Base-by-base conservation (phyloP, 2,113 vertebrate genomes). In the Romanogobio albipinnatus region DNA sequence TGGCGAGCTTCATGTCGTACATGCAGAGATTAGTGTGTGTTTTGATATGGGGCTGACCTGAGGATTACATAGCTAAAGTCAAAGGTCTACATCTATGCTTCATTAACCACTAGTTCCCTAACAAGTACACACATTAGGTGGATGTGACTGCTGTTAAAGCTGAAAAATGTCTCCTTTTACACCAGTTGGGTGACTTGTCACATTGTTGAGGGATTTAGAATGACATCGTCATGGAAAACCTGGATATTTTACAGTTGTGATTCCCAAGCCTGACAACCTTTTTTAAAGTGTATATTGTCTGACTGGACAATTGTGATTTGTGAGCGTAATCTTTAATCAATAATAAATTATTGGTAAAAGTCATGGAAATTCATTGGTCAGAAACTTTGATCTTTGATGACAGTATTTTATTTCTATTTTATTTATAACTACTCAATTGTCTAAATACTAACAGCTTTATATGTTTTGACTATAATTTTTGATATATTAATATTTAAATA, bases 21-120 rank as follows among this genome's bases (percentile, higher is more conserved):
- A 80, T 47, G 77, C 58, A 29, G 22, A 79, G 76, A 79, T 79
- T 79, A 79, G 76, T 80, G 59, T 51, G 43, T 81, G 79, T 81
- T 81, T 81, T 81, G 79, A 81, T 68, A 81, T 81, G 79, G 45
- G 79, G 9, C 26, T 68, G 45, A 47, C 79, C 58, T 33, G 61
- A 68, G 79, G 79, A 81, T 68, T 66, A 81, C 79, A 81, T 51
- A 49, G 47, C 43, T 47, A 43, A 29, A 47, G 58, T 45, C 58
- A 62, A 79, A 80, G 58, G 77, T 80, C 58, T 47, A 43, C 56
- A 29, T n/a, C 58, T 64, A 64, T 45, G 79, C 79, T 51, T 81
- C 79, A 68, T 81, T 81, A 68, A 81, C 15, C 79, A 33, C n/a
- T 81, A n/a, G 24, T n/a, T 59, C 33, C 17, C 26, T 13, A 51